Base-by-base conservation (phyloP, 1,140 invertebrate species). In the Thaumetopoea pityocampa region DNA sequence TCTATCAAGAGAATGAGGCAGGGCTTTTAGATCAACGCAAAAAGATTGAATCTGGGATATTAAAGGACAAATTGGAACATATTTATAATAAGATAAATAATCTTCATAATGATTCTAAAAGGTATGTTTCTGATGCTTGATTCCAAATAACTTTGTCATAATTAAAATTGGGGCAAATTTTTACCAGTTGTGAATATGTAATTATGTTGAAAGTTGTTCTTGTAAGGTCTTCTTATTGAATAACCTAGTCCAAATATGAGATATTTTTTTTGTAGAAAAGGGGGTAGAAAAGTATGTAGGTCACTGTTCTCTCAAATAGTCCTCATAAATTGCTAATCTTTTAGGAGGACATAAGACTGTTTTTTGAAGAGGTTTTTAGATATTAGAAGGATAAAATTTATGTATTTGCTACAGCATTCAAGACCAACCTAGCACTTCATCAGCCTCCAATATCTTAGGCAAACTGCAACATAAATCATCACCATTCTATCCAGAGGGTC, bases 1-100 rank as follows among this genome's bases (percentile, higher is more conserved):
- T 84, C 5, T 80, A 74, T 32, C 56, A 71, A 28, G 73, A 80
- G 15, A 71, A 80, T 40, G 67, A 78, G 53, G 59, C 64, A 9
- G 77, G 74, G 4, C 44, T 61, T 30, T 37, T 79, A 7, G 62
- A 76, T 28, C 57, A 67, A n/a, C 58, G 54, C 0, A 67, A 51
- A 10, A 78, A 76, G 37, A 51, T 79, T 5, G 77, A 77, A 36
- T 61, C 71, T 5, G 60, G 29, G 32, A 52, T 54, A 7, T 56
- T 83, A 17, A 67, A 79, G 12, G 10, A 35, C 12, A 62, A 67
- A 41, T 32, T 83, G 24, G 58, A 76, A 12, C 35, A 41, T 14
- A 52, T 82, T 15, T 70, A 78, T 27, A 67, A 57, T 17, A 83
- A 77, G 51, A 74, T 82, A 16, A 69, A 62, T 42, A 58, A 67